Evolutionary conservation across 2,888 invertebrate species (phyloP).

Genomic region (Ormyrus pomaceus): DNA sequence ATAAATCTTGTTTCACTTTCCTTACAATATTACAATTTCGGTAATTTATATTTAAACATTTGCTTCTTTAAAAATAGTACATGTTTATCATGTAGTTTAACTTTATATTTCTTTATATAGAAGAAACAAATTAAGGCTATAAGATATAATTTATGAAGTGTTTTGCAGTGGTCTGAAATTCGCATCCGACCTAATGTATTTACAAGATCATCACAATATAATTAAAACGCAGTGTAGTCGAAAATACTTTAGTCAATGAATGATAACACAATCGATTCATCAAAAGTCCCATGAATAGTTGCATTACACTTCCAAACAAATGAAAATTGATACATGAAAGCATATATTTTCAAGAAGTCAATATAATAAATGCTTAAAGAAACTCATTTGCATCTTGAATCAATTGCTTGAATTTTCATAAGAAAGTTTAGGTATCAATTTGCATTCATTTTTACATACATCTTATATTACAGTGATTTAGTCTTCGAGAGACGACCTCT

Average conservation of each 20-base stretch:
- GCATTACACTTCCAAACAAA: slow-evolving; percentile 16
- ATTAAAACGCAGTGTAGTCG: slow-evolving; percentile 21
- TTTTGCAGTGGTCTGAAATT: slow-evolving; percentile 3
- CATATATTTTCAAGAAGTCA: slow-evolving; percentile 4
- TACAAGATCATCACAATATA: slow-evolving; percentile 29
- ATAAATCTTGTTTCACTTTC: slow-evolving; percentile 29
- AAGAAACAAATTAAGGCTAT: slow-evolving; percentile 39
- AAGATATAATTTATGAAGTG: slow-evolving; percentile 14
- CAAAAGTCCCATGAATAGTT: neutral
- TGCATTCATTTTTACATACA: slow-evolving; percentile 16
- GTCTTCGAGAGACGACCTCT: slow-evolving; percentile 29
- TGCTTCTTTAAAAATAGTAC: slow-evolving; percentile 42
- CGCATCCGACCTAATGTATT: slow-evolving; percentile 34
- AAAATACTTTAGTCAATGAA: slow-evolving; percentile 7
- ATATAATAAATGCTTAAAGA: slow-evolving; percentile 7
- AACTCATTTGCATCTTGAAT: slow-evolving; percentile 2
- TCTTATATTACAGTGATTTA: slow-evolving; percentile 27
- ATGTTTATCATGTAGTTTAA: slow-evolving; percentile 18
- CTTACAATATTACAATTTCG: slow-evolving; percentile 34
- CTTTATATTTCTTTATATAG: slow-evolving; percentile 6
- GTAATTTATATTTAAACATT: slow-evolving; percentile 28
- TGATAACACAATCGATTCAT: slow-evolving; percentile 11
- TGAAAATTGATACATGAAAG: slow-evolving; percentile 39
- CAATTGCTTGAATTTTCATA: slow-evolving; percentile 1
- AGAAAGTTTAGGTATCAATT: slow-evolving; percentile 26